Percentiles rank a stretch among this genome's conserved stretches.
Evolutionary conservation across 35 echinoderm and acorn worm species (phyloP).

Genomic region (Ptychodera flava): DNA sequence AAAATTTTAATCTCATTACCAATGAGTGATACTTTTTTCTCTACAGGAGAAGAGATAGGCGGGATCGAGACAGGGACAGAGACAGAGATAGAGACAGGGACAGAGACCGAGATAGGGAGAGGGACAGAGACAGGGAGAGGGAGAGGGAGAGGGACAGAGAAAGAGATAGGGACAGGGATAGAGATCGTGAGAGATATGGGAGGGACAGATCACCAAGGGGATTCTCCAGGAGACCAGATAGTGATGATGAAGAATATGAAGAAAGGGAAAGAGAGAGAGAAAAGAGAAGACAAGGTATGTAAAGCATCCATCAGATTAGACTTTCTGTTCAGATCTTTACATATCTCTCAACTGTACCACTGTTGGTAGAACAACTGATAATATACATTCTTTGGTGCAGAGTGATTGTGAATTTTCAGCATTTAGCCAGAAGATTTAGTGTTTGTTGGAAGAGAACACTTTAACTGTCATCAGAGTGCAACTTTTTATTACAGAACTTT

Average conservation of each 20-base stretch:
- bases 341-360: no score
- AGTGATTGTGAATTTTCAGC: no score
- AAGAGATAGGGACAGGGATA: slow-evolving; percentile 45
- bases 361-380: no score
- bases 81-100: background rate
- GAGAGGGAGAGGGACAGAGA: background rate
- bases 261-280: slow-evolving; percentile 59
- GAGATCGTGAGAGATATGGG: slow-evolving; percentile 61
- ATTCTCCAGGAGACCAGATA: slow-evolving; percentile 75
- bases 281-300: slow-evolving; percentile 58
- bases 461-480: no score
- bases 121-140: background rate
- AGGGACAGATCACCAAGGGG: slow-evolving; percentile 60
- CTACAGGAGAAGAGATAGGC: background rate
- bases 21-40: no score
- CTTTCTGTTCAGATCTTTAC: no score
- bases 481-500: no score
- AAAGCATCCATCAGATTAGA: background rate
- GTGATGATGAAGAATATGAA: slow-evolving; percentile 87
- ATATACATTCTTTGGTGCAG: no score
- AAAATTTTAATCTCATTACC: no score
- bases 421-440: no score
- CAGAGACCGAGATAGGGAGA: background rate
- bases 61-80: background rate
- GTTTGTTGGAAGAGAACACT: no score